phyloP scores from a whole-genome alignment of 1,140 invertebrate genomes.

The Drosophila baimaii region DNA sequence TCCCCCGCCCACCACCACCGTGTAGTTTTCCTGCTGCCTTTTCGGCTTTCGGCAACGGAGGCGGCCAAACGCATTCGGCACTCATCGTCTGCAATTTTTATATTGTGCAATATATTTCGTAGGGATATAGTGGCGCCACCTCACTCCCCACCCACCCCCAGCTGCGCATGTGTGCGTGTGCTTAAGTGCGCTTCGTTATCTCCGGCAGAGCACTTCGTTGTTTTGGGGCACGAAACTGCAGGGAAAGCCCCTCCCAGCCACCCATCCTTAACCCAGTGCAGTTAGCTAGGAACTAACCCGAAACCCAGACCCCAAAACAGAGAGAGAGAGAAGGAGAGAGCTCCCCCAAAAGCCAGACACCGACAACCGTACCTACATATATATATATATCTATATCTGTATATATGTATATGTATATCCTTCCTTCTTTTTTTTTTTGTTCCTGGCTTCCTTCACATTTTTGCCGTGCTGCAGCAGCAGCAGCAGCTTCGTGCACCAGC shows the following conservation, averaged over 20 bases:
- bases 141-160: conserved; percentile 1
- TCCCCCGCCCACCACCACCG: neutral
- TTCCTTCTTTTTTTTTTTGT: conserved; percentile 15
- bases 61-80: conserved; percentile 67
- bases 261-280: conserved; percentile 36
- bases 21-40: conserved; percentile 54
- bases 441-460: conserved; percentile 50
- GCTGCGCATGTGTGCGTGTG: conserved; percentile 62
- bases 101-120: conserved; percentile 82
- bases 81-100: conserved; percentile 79
- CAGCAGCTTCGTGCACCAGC: conserved; percentile 70
- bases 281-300: conserved; percentile 63
- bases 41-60: conserved; percentile 58
- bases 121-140: conserved; percentile 53
- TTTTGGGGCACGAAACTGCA: conserved; percentile 65
- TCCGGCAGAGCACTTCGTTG: conserved; percentile 80
- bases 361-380: conserved; percentile 45
- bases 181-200: conserved; percentile 82
- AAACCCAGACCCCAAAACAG: conserved; percentile 52
- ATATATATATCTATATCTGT: neutral
- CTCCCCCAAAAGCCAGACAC: conserved; percentile 71
- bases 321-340: conserved; percentile 9
- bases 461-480: conserved; percentile 21
- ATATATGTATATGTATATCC: conserved; percentile 18
- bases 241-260: conserved; percentile 2